Base-by-base conservation (phyloP, 2,888 invertebrate genomes). In the Parelbella ahira region DNA sequence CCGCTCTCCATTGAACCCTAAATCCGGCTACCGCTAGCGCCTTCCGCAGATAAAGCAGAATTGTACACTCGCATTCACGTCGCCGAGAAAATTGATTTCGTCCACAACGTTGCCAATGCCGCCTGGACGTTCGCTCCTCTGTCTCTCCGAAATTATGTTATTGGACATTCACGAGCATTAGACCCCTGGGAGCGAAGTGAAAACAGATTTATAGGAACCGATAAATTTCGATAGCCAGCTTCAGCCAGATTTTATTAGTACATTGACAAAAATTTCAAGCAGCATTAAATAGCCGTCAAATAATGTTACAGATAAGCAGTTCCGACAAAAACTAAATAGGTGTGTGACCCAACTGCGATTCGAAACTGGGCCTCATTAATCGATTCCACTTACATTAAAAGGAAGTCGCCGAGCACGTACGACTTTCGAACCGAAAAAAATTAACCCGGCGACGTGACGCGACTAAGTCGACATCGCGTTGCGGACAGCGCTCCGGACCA, bases 121-220 rank as follows among this genome's bases (percentile, higher is more conserved):
- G 34, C 27, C 33, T 21, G 6, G 41, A 21, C 20, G 25, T 74
- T 71, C 68, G 66, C 63, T 64, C 63, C 65, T 68, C 65, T 69
- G 72, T 74, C 70, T 68, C 60, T 46, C 63, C 70, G 58, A 74
- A 76, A 76, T 70, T 56, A 71, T 72, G 68, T 72, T 67, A 70
- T 65, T 63, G 65, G 63, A 62, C 61, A 60, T 60, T 59, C 64
- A 63, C 59, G 54, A 58, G 53, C 54, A 54, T 53, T 55, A 56
- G 58, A 64, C 59, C 62, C 60, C 63, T 42, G 23, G 36, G 36
- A 29, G 36, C 44, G 37, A 44, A 42, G 23, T 34, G 39, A 39
- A 43, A 32, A 45, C 45, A 36, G 42, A 42, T 42, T 42, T 42
- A 42, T 42, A 29, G 42, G 42, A 36, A 13, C 28, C 28, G 27